A percentile compares a stretch with the other conserved stretches of the same genome.
phyloP scores from a whole-genome alignment of 2,888 invertebrate genomes.

The Asteroscopus sphinx region DNA sequence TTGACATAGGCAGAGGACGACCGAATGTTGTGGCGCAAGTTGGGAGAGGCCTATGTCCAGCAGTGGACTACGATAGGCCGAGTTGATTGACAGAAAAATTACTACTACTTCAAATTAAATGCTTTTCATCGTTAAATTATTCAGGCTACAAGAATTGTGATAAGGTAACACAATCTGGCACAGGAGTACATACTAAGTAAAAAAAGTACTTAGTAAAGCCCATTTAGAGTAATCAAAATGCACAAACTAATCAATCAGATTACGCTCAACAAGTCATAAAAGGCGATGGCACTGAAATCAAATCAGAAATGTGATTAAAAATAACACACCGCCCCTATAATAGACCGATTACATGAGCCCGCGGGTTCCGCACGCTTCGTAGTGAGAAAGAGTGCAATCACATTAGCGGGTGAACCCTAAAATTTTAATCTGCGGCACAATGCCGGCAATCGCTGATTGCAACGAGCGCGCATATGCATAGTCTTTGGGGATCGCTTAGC shows the following conservation, averaged over 20 bases:
- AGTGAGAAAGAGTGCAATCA: conserved; percentile 85
- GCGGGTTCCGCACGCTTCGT: conserved; percentile 70
- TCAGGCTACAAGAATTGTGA: too few relatives aligned
- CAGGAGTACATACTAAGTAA: background rate
- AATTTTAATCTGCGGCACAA: conserved; percentile 89
- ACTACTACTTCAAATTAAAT: too few relatives aligned
- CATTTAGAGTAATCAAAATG: conserved; percentile 26
- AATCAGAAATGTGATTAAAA: conserved; percentile 82
- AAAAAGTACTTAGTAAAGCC: too few relatives aligned
- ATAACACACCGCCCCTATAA: conserved; percentile 83
- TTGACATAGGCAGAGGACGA: too few relatives aligned
- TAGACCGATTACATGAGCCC: conserved; percentile 74
- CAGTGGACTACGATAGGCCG: too few relatives aligned
- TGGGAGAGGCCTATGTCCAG: too few relatives aligned
- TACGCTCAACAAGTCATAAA: conserved; percentile 46
- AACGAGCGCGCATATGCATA: conserved; percentile 86
- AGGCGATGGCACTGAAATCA: conserved; percentile 56
- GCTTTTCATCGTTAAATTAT: too few relatives aligned
- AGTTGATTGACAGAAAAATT: too few relatives aligned
- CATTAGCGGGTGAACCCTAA: conserved; percentile 89
- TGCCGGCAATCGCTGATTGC: conserved; percentile 87
- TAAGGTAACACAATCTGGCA: conserved; percentile 8
- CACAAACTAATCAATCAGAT: conserved; percentile 58
- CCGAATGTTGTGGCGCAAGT: too few relatives aligned
- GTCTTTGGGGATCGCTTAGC: conserved; percentile 88